Conservation (phyloP, 2,113 vertebrate species). For the Scomber japonicus region DNA sequence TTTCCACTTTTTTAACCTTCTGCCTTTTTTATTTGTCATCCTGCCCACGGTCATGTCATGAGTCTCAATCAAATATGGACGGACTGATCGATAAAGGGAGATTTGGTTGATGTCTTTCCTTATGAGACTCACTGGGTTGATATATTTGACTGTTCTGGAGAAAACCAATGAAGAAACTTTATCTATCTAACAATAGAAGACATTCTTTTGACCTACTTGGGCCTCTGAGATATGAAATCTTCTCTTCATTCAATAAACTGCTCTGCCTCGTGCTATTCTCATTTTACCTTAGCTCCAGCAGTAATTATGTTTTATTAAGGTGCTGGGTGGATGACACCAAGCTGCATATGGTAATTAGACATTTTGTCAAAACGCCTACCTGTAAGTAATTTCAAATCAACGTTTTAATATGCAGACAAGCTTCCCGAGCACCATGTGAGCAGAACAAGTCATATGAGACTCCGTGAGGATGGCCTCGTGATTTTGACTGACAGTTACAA, state of each 20-base stretch:
- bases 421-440: conserved; percentile 27
- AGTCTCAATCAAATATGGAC: conserved; percentile 79
- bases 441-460: conserved; percentile 40
- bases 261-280: not conserved
- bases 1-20: conserved; percentile 80
- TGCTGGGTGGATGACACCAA: conserved; percentile 20
- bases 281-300: conserved; percentile 2
- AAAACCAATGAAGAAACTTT: conserved; percentile 69
- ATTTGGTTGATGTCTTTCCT: conserved; percentile 73
- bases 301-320: conserved; percentile 39
- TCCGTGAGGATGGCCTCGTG: not conserved
- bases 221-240: not conserved
- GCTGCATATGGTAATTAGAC: conserved; percentile 30
- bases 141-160: conserved; percentile 49
- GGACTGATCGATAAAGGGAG: conserved; percentile 74
- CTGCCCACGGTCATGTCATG: conserved; percentile 61
- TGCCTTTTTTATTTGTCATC: conserved; percentile 79
- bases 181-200: conserved; percentile 40
- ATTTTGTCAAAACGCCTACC: conserved; percentile 53
- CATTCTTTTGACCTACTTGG: conserved; percentile 43
- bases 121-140: conserved; percentile 68
- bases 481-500: conserved; percentile 22
- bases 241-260: conserved; percentile 18
- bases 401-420: conserved; percentile 56
- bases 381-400: conserved; percentile 68